Conservation (phyloP, 2,888 invertebrate species). For the Hermaeophaga mercurialis region DNA sequence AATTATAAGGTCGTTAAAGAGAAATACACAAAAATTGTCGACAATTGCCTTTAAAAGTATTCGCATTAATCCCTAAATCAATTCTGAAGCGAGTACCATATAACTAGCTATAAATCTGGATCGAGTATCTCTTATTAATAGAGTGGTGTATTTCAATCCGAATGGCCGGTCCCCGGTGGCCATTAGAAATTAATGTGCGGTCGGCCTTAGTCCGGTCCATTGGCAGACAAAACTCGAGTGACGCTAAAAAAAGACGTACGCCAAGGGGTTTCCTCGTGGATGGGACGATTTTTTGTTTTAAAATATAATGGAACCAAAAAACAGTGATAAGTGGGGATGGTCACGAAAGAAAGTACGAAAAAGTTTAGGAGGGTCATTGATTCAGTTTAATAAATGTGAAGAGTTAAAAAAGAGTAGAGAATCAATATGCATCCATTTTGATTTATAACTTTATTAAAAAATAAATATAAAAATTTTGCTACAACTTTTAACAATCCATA, state of each 20-base stretch:
- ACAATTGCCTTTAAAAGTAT: not conserved
- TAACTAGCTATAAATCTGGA: constrained; percentile 19
- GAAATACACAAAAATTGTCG: not conserved
- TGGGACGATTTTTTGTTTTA: not conserved
- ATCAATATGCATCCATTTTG: too few species aligned
- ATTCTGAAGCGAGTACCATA: not conserved
- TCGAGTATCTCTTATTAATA: constrained; percentile 46
- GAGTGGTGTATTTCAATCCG: constrained; percentile 45
- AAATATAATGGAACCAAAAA: too few species aligned
- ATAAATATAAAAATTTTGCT: too few species aligned
- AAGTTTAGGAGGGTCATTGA: too few species aligned
- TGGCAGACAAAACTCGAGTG: constrained; percentile 8
- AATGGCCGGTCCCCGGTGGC: constrained; percentile 37
- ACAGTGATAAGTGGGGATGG: too few species aligned
- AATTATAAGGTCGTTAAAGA: too few species aligned
- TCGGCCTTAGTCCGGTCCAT: constrained; percentile 12
- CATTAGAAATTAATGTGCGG: constrained; percentile 45
- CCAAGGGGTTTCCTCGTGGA: not conserved
- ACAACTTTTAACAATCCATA: too few species aligned
- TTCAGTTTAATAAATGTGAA: too few species aligned
- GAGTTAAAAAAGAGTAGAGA: too few species aligned
- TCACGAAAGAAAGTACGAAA: too few species aligned
- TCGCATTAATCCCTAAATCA: constrained; percentile 3
- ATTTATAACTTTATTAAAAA: too few species aligned
- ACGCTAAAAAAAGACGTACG: constrained; percentile 4